Conservation (phyloP, 2,888 invertebrate genomes). For the Erynnis tages region DNA sequence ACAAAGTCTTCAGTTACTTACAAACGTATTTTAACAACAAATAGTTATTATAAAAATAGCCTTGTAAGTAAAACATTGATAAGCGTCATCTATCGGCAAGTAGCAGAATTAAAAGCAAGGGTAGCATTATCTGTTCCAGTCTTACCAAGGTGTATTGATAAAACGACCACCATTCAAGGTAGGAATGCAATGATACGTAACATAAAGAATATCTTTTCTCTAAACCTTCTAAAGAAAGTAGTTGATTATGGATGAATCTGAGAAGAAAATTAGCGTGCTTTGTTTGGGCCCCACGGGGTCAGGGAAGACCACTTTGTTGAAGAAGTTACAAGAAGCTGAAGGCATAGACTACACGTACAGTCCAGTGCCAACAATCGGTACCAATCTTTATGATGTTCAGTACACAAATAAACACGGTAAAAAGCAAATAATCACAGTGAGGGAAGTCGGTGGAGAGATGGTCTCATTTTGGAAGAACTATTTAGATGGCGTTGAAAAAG, state of each 20-base stretch:
- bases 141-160: conserved; percentile 43
- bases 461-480: conserved; percentile 91
- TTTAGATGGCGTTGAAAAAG: conserved; percentile 83
- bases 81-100: conserved; percentile 54
- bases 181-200: background rate
- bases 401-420: conserved; percentile 74
- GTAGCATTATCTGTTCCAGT: background rate
- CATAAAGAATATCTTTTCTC: background rate
- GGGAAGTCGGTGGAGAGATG: conserved; percentile 92
- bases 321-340: conserved; percentile 86
- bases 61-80: no score
- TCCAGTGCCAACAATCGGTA: conserved; percentile 90
- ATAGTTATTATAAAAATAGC: no score
- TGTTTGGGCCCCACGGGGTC: conserved; percentile 91
- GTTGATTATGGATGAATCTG: conserved; percentile 60
- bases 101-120: conserved; percentile 42
- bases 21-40: no score
- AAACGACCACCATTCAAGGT: conserved; percentile 33
- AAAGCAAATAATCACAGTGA: conserved; percentile 79
- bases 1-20: no score
- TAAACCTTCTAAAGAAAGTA: background rate
- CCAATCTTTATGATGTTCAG: conserved; percentile 86
- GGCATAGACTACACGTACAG: conserved; percentile 88
- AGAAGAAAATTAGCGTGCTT: conserved; percentile 72
- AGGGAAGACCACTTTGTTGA: conserved; percentile 90